These are phyloP conservation scores for Drepanosiphum platanoidis DNA, from an alignment of 2,888 invertebrate species.

Conservation along the genomic window DNA sequence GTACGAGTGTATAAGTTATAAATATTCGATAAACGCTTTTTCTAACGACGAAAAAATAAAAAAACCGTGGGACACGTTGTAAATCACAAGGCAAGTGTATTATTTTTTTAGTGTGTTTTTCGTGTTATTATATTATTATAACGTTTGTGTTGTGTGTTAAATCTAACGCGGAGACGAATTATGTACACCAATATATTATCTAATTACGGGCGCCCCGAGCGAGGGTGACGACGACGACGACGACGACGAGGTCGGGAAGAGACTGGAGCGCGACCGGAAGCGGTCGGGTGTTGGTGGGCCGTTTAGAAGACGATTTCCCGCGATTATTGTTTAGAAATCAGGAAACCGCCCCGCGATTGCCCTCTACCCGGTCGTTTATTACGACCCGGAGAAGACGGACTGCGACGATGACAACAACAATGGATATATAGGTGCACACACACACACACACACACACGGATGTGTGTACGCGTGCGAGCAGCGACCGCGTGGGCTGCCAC, in stretches of 20 bases:
- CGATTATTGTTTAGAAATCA: conserved; percentile 56
- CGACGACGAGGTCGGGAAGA: not conserved
- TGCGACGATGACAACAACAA: conserved; percentile 45
- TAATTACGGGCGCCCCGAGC: not conserved
- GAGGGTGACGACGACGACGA: not conserved
- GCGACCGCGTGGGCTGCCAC: conserved; percentile 51
- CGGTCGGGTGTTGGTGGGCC: conserved; percentile 35
- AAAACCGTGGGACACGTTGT: too few species aligned
- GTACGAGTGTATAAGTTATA: too few species aligned
- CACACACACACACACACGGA: too few species aligned
- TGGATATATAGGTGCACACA: conserved; percentile 27
- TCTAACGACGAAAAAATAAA: too few species aligned
- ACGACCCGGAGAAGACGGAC: conserved; percentile 41
- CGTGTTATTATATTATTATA: not conserved
- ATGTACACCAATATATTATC: not conserved
- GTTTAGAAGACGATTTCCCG: conserved; percentile 17
- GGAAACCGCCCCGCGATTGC: conserved; percentile 39
- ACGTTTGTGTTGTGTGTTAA: not conserved
- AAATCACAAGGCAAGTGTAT: too few species aligned
- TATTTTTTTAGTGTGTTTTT: not conserved
- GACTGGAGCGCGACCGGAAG: conserved; percentile 18
- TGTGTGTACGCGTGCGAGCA: too few species aligned
- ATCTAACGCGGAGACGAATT: not conserved
- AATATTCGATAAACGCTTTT: too few species aligned
- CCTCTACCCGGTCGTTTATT: not conserved